These are phyloP conservation scores for Vannuccia rotundouncinata DNA, from an alignment of 2,888 invertebrate genomes.

Conservation along the genomic window DNA sequence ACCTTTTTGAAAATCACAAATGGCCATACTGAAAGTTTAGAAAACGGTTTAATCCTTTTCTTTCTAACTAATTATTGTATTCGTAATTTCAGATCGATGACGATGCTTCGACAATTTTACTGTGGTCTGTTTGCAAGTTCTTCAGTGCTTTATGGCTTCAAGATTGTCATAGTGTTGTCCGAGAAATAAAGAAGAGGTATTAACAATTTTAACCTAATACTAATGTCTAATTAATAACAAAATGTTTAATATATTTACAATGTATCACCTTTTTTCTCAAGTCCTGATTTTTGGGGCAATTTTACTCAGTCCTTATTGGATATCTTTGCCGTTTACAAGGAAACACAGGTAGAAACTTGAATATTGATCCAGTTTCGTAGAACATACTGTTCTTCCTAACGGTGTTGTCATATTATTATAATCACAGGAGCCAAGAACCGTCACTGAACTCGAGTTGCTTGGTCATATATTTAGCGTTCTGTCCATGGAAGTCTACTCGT, in stretches of 20 bases:
- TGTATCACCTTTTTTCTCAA: background rate
- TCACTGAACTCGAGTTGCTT: background rate
- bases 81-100: slow-evolving; percentile 16
- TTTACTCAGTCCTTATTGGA: background rate
- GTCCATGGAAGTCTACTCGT: background rate
- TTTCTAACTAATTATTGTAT: too few species aligned
- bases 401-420: background rate
- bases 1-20: too few species aligned
- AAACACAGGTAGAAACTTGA: background rate
- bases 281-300: background rate
- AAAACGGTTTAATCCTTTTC: too few species aligned
- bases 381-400: too few species aligned
- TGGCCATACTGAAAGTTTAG: too few species aligned
- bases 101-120: background rate
- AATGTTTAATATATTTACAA: background rate
- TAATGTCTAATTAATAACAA: background rate
- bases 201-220: background rate
- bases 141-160: slow-evolving; percentile 10
- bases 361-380: too few species aligned
- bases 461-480: background rate
- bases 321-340: background rate
- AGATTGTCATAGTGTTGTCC: background rate
- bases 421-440: background rate
- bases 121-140: slow-evolving; percentile 7
- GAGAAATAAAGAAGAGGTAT: slow-evolving; percentile 11